A percentile compares a stretch with the other conserved stretches of the same genome.
phyloP scores from a whole-genome alignment of 2,113 vertebrate genomes.

The Mesitornis unicolor region DNA sequence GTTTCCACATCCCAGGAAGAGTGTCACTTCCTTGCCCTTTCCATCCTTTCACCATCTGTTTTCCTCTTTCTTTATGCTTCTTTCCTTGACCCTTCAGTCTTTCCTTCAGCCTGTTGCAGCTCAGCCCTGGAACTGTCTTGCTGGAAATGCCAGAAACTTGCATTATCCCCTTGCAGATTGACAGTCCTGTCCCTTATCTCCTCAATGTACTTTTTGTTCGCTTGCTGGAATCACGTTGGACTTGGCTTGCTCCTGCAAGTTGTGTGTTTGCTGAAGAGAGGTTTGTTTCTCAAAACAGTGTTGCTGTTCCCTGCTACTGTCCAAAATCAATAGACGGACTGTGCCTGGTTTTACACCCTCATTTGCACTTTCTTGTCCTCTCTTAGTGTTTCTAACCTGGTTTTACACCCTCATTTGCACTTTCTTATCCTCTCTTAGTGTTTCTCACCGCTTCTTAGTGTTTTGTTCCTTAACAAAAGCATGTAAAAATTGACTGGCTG shows the following conservation, averaged over 20 bases:
- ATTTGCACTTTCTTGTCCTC: background rate
- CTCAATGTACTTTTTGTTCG: background rate
- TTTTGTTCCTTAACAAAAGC: background rate
- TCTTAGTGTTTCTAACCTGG: background rate
- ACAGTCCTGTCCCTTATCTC: background rate
- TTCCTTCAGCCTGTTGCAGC: background rate
- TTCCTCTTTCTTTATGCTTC: background rate
- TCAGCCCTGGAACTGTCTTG: background rate
- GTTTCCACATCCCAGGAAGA: background rate
- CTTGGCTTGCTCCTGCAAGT: background rate
- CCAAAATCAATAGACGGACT: background rate
- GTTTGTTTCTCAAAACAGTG: background rate
- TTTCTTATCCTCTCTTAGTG: background rate
- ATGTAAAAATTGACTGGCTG: background rate
- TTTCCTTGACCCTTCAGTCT: background rate
- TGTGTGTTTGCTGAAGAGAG: background rate
- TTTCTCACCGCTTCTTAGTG: background rate
- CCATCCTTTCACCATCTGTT: background rate
- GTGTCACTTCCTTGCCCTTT: background rate
- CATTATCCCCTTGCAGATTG: background rate
- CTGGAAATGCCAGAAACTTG: background rate
- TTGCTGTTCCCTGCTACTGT: background rate
- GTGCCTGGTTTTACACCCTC: background rate
- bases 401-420: background rate
- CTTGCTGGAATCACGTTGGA: fast-evolving